Evolutionary conservation across 2,888 invertebrate genomes (phyloP), one percentile per base, ranked within the genome.

Genomic region (Netelia virgata): DNA sequence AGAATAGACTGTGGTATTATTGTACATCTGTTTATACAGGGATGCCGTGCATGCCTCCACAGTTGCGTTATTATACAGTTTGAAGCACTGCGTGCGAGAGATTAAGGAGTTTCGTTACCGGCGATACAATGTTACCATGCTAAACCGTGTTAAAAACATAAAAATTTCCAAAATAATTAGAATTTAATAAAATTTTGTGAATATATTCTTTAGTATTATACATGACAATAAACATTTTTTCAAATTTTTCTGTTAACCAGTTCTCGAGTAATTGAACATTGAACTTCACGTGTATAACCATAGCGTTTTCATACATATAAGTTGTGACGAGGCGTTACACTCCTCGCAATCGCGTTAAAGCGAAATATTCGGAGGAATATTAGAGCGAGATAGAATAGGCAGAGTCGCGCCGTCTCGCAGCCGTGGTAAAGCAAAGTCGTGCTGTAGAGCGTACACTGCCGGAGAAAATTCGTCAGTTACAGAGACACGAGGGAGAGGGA

Each of bases 1-100:
- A 76, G 76, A 76, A 76, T 76, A 43, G 57, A 57, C 55, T 28
- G 28, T 28, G 28, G 28, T 28, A 64, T 76, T 66, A 66, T 76
- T 66, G 76, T 76, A 11, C 14, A 36, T 76, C 3, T 76, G 16
- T 66, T 41, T 57, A 10, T 14, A 66, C 76, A 28, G 28, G 28
- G 28, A 28, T 28, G 28, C 28, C 28, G 28, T 28, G 28, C 3
- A 28, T 28, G 28, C 28, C 28, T 1, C 28, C 28, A 28, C 2
- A 28, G 28, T 28, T 28, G 28, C 28, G 28, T 28, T 28, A 28
- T 28, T 1, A 3, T 28, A 28, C 28, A 28, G 28, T 28, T 28
- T 28, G 28, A 28, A 28, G 28, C 28, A 28, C 28, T 28, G 28
- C 28, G 28, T 28, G 28, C 28, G 5, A 28, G 28, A 28, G 28